Conservation (phyloP, 2,113 vertebrate species). For the Erpornis zantholeuca region DNA sequence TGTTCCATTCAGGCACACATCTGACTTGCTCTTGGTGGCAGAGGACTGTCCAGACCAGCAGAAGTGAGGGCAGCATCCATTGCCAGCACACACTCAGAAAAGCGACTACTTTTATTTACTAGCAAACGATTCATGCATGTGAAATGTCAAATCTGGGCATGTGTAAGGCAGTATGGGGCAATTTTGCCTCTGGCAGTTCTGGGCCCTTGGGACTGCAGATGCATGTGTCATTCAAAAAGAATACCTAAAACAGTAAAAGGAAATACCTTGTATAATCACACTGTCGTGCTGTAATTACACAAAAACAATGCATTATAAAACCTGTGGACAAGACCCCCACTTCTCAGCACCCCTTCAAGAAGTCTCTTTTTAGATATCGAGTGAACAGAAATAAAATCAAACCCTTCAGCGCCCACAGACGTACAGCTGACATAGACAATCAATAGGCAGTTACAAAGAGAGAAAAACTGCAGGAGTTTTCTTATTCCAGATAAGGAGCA, state of each 20-base stretch:
- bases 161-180: neutral
- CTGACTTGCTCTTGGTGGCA: neutral
- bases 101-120: neutral
- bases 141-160: neutral
- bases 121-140: neutral
- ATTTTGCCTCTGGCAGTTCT: neutral
- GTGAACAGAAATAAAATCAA: slow-evolving; percentile 34
- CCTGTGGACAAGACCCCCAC: neutral
- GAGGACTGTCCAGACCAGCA: neutral
- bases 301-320: neutral
- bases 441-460: slow-evolving; percentile 4
- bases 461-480: slow-evolving; percentile 17
- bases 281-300: neutral
- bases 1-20: neutral
- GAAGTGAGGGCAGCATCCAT: neutral
- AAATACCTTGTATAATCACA: neutral
- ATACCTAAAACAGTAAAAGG: neutral
- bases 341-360: neutral
- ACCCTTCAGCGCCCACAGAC: neutral
- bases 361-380: slow-evolving; percentile 1
- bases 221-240: neutral
- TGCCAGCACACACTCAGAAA: neutral
- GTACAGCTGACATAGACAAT: neutral
- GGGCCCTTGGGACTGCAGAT: neutral
- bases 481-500: neutral